Evolutionary conservation across 1,140 invertebrate genomes (phyloP).

Genomic region (Teleogryllus occipitalis): DNA sequence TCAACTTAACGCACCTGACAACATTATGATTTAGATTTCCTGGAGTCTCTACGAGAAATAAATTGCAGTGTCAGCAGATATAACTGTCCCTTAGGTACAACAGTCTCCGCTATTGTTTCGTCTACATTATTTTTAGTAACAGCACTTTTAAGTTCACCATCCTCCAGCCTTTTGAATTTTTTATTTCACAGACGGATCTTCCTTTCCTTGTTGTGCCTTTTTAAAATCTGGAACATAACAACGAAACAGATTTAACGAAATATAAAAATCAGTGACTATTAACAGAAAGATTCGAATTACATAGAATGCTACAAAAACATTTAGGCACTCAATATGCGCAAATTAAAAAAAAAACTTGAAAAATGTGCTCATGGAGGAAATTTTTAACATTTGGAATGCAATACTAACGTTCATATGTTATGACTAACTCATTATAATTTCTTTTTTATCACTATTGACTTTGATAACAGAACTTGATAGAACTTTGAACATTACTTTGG

Average conservation of each 20-base stretch:
- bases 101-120: background rate
- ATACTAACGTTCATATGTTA: background rate
- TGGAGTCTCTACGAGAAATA: too few species aligned
- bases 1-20: too few species aligned
- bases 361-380: background rate
- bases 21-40: too few species aligned
- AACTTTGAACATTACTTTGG: background rate
- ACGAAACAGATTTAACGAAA: background rate
- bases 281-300: background rate
- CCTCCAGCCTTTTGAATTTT: conserved; percentile 37
- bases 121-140: background rate
- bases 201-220: conserved; percentile 49
- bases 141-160: conserved; percentile 28
- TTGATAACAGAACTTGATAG: background rate
- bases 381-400: background rate
- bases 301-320: background rate
- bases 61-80: too few species aligned
- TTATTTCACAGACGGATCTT: conserved; percentile 46
- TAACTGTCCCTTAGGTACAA: too few species aligned
- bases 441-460: background rate
- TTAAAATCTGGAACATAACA: conserved; percentile 40
- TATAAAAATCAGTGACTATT: background rate
- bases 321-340: too few species aligned
- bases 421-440: background rate
- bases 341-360: too few species aligned